Evolutionary conservation across 2,797 vertebrate species (phyloP), one percentile per base, ranked within the genome.

Genomic region (Orestias chungarensis): DNA sequence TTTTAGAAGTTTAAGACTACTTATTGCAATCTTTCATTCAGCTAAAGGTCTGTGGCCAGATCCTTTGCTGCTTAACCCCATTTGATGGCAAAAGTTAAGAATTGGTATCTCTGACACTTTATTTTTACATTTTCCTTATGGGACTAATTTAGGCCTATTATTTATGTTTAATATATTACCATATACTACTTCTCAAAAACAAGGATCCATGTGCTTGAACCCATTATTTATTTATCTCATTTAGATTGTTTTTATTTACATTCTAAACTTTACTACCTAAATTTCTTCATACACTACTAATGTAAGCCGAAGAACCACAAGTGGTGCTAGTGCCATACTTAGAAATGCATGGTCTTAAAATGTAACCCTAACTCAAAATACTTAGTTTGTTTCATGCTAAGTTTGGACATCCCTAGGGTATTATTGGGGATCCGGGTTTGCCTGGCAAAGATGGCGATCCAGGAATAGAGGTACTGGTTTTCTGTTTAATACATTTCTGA

Each of bases 391-490:
- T 75, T 38, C 67, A 4, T 75, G 46, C 31, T 84, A 67, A 71
- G 64, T 31, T 64, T 27, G 5, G 31, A 2, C 77, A 49, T 87
- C 73, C 50, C 0, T 42, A 96, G 96, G 96, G 95, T 27, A 95
- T 95, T 68, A 47, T 92, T 81, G 95, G 95, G 76, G 95, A 96
- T 87, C 94, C 93, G 1, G 95, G 96, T 29, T 72, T 87, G 55
- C 43, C 86, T 59, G 95, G 95, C 35, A 92, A 94, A 90, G 95
- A 96, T 66, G 95, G 95, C 33, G 93, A 93, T 82, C 64, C 81
- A 59, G 95, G 95, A 79, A 90, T 94, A 79, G 95, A 95, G 93
- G 95, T 96, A 94, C 54, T 76, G 43, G 61, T 46, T 47, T n/a
- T 71, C 18, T 43, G 12, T 27, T 75, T 42, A 29, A 64, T 20